Percentiles rank a stretch among this genome's conserved stretches.
Conservation (phyloP, 2,888 invertebrate species). For the Erebia palarica region DNA sequence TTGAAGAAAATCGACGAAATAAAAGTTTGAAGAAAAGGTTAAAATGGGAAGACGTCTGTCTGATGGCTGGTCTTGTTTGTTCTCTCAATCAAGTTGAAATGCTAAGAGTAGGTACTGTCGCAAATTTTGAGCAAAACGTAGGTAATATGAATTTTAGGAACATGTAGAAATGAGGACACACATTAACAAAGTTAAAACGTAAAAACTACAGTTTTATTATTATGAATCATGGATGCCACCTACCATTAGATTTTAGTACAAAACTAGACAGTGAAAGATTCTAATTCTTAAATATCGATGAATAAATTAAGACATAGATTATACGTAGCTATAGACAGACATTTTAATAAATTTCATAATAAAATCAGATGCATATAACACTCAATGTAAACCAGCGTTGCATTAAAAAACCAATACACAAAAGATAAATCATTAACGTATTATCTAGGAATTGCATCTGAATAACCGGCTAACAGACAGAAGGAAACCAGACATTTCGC, state of each 20-base stretch:
- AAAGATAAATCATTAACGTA: constrained; percentile 23
- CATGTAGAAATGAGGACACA: background rate
- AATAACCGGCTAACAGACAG: constrained; percentile 22
- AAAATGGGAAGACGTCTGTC: background rate
- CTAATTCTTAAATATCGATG: too few species aligned
- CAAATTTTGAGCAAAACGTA: background rate
- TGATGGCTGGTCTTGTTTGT: background rate
- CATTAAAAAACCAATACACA: constrained; percentile 18
- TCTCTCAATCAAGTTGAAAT: too few species aligned
- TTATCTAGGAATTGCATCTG: constrained; percentile 20
- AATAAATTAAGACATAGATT: too few species aligned
- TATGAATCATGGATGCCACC: too few species aligned
- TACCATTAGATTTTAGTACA: too few species aligned
- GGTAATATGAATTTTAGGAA: background rate
- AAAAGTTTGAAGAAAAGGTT: background rate
- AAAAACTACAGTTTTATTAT: background rate
- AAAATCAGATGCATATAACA: constrained; percentile 4
- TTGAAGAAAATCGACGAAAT: background rate
- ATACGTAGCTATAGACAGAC: background rate
- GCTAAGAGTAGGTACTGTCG: too few species aligned
- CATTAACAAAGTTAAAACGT: background rate
- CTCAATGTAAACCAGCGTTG: constrained; percentile 7
- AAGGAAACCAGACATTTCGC: constrained; percentile 26
- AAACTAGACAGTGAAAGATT: too few species aligned
- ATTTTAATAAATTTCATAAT: constrained; percentile 1